Percentiles rank a stretch among this genome's conserved stretches.
Conservation (phyloP, 2,888 invertebrate genomes). For the Pharmacophagus antenor region DNA sequence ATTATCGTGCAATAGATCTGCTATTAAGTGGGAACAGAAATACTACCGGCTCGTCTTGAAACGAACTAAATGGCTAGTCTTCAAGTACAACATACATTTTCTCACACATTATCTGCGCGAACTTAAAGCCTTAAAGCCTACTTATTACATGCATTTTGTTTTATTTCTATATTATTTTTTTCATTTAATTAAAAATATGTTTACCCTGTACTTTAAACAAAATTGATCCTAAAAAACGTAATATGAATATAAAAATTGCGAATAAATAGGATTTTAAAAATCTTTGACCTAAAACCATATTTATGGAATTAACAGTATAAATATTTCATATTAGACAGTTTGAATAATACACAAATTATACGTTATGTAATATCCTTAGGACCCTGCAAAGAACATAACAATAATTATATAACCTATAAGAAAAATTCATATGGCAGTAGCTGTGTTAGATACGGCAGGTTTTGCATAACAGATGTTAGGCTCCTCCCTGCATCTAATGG, state of each 20-base stretch:
- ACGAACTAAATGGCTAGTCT: slow-evolving; percentile 6
- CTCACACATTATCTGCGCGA: slow-evolving; percentile 2
- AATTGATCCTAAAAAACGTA: too few relatives aligned
- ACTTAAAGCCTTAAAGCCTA: slow-evolving; percentile 7
- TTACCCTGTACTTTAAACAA: too few relatives aligned
- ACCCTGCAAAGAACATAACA: not conserved
- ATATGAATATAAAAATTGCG: too few relatives aligned
- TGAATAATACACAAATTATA: too few relatives aligned
- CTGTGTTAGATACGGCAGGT: slow-evolving; percentile 2
- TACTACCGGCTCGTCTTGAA: slow-evolving; percentile 4
- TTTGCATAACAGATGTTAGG: slow-evolving; percentile 12
- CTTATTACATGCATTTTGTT: not conserved
- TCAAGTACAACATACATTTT: not conserved
- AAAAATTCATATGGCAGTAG: not conserved
- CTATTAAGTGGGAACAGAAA: slow-evolving; percentile 12
- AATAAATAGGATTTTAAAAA: too few relatives aligned
- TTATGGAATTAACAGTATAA: too few relatives aligned
- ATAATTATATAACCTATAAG: not conserved
- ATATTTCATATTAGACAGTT: too few relatives aligned
- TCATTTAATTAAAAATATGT: too few relatives aligned
- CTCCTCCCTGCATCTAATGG: slow-evolving; percentile 19
- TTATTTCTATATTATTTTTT: not conserved
- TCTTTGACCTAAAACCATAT: too few relatives aligned
- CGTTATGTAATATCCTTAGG: too few relatives aligned
- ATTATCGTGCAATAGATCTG: slow-evolving; percentile 11